These are phyloP conservation scores for Lagenorhynchus albirostris DNA, from an alignment of 2,113 vertebrate species.

Conservation along the genomic window DNA sequence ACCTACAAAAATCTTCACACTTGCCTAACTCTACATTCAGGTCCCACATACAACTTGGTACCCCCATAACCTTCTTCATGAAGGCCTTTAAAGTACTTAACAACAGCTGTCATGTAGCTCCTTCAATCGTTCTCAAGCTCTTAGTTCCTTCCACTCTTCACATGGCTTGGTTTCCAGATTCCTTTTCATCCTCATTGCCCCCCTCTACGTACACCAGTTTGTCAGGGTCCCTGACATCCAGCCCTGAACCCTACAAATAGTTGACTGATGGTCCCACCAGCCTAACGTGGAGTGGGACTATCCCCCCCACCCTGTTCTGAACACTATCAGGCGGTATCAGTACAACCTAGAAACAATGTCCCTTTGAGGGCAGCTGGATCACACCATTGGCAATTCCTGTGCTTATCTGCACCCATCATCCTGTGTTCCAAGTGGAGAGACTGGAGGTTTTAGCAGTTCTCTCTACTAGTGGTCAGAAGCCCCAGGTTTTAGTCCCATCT, in stretches of 20 bases:
- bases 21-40: not conserved
- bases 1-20: not conserved
- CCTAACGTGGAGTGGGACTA: not conserved
- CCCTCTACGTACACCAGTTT: not conserved
- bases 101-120: not conserved
- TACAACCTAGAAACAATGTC: not conserved
- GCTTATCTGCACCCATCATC: no score
- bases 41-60: no score
- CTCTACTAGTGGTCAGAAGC: not conserved
- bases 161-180: not conserved
- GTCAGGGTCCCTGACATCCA: not conserved
- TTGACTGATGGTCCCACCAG: not conserved
- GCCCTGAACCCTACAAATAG: not conserved
- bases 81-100: not conserved
- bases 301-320: not conserved
- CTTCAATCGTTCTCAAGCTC: not conserved
- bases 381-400: not conserved
- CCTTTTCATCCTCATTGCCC: no score
- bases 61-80: not conserved
- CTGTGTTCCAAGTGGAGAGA: not conserved
- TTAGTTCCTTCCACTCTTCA: not conserved
- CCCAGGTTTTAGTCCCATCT: not conserved
- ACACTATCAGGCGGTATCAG: fast-evolving
- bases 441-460: not conserved
- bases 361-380: not conserved